Conservation (phyloP, 2,797 vertebrate genomes). For the Typhlichthys eigenmanni region DNA sequence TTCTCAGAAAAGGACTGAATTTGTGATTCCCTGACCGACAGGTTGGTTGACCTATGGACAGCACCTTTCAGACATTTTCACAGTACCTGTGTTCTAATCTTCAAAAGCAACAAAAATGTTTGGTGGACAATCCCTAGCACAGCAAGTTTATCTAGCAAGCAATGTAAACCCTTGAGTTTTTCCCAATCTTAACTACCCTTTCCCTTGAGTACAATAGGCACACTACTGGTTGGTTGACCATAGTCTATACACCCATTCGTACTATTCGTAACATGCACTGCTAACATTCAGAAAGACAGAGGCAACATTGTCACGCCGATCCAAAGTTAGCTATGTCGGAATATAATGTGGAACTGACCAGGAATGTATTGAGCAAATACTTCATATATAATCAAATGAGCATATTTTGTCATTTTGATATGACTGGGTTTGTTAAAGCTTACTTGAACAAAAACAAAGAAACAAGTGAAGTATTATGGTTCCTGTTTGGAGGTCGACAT, state of each 20-base stretch:
- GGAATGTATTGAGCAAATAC: constrained; percentile 71
- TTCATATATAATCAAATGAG: constrained; percentile 58
- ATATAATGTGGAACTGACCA: constrained; percentile 11
- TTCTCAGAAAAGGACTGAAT: constrained; percentile 18
- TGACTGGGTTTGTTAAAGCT: constrained; percentile 38
- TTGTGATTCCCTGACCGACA: constrained; percentile 47
- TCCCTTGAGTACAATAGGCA: constrained; percentile 21
- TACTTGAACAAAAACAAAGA: constrained; percentile 13
- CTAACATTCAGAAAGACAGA: constrained; percentile 32
- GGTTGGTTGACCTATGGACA: constrained; percentile 80
- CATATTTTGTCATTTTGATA: constrained; percentile 63
- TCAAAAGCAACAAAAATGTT: constrained; percentile 18
- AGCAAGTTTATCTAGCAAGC: constrained; percentile 15
- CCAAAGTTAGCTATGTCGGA: constrained; percentile 10
- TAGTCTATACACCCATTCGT: constrained; percentile 51
- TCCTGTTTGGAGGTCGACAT: constrained; percentile 39
- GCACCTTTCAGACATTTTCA: constrained; percentile 13
- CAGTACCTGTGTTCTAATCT: constrained; percentile 4
- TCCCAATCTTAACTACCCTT: constrained; percentile 7
- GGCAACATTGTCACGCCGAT: constrained; percentile 5
- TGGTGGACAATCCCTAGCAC: constrained; percentile 6
- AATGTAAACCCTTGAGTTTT: constrained; percentile 15
- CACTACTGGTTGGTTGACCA: constrained; percentile 79
- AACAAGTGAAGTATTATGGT: constrained; percentile 48
- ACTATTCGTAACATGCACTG: constrained; percentile 12